A percentile compares a stretch with the other conserved stretches of the same genome.
Conservation (phyloP, 2,888 invertebrate genomes). For the Parapristionchus giblindavisi region DNA sequence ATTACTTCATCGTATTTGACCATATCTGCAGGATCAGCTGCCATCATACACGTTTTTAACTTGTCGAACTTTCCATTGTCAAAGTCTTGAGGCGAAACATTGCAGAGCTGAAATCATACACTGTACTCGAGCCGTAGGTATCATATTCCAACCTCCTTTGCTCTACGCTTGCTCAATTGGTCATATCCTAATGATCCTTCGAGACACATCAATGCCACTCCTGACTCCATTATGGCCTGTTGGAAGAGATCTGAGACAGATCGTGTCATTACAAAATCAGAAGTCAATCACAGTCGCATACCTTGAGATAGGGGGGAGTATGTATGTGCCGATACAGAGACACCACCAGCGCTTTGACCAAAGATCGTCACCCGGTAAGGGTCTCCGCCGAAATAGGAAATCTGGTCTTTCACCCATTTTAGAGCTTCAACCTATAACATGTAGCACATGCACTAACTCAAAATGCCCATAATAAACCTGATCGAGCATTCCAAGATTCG, state of each 20-base stretch:
- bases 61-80: slow-evolving; percentile 11
- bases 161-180: slow-evolving; percentile 22
- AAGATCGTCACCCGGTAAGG: slow-evolving; percentile 24
- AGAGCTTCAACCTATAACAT: slow-evolving; percentile 16
- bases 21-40: neutral
- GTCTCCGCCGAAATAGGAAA: slow-evolving; percentile 35
- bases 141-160: neutral
- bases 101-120: slow-evolving; percentile 29
- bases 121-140: neutral
- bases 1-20: slow-evolving; percentile 11
- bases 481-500: slow-evolving; percentile 31
- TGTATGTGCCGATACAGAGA: slow-evolving; percentile 31
- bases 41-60: slow-evolving; percentile 11
- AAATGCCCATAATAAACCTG: neutral
- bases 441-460: neutral
- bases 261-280: no score
- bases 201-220: slow-evolving; percentile 31
- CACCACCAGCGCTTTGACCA: slow-evolving; percentile 34
- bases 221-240: slow-evolving; percentile 39
- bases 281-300: no score
- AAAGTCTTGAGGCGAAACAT: neutral
- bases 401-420: slow-evolving; percentile 34
- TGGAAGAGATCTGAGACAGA: slow-evolving; percentile 37
- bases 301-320: slow-evolving; percentile 33
- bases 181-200: slow-evolving; percentile 35